Evolutionary conservation across 2,888 invertebrate genomes (phyloP).

Genomic region (Apoderus coryli): DNA sequence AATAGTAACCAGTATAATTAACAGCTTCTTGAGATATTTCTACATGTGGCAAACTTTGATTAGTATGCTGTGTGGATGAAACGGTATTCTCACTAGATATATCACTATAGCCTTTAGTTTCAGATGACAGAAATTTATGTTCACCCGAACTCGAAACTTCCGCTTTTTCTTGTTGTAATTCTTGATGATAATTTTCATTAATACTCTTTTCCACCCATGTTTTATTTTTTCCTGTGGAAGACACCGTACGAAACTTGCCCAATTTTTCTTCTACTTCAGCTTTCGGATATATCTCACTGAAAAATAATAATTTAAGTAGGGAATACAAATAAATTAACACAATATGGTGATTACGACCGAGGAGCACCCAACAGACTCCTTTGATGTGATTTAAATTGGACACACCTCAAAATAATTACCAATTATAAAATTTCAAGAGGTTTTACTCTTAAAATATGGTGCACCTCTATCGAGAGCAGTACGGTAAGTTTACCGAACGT

Average conservation of each 20-base stretch:
- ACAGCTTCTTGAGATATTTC: slow-evolving; percentile 43
- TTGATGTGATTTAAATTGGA: too few species aligned
- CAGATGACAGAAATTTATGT: slow-evolving; percentile 16
- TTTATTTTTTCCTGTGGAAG: slow-evolving; percentile 22
- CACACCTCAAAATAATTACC: too few species aligned
- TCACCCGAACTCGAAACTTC: slow-evolving; percentile 19
- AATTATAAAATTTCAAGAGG: too few species aligned
- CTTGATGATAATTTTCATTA: slow-evolving; percentile 4
- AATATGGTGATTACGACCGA: too few species aligned
- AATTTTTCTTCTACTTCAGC: slow-evolving; percentile 41
- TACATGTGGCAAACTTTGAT: slow-evolving; percentile 20
- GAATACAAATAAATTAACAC: too few species aligned
- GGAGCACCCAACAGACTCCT: too few species aligned
- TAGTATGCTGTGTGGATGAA: slow-evolving; percentile 13
- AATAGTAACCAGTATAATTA: slow-evolving; percentile 55
- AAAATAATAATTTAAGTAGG: too few species aligned
- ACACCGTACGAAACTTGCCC: slow-evolving; percentile 48
- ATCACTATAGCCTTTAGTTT: slow-evolving; percentile 15
- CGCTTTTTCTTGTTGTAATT: slow-evolving; percentile 8
- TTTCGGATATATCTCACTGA: slow-evolving; percentile 46
- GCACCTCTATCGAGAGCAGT: too few species aligned
- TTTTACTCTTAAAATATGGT: too few species aligned
- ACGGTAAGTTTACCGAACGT: too few species aligned
- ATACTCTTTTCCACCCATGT: not conserved
- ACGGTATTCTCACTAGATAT: slow-evolving; percentile 13